Evolutionary conservation across 2,113 vertebrate genomes (phyloP).

Genomic region (Etheostoma spectabile): DNA sequence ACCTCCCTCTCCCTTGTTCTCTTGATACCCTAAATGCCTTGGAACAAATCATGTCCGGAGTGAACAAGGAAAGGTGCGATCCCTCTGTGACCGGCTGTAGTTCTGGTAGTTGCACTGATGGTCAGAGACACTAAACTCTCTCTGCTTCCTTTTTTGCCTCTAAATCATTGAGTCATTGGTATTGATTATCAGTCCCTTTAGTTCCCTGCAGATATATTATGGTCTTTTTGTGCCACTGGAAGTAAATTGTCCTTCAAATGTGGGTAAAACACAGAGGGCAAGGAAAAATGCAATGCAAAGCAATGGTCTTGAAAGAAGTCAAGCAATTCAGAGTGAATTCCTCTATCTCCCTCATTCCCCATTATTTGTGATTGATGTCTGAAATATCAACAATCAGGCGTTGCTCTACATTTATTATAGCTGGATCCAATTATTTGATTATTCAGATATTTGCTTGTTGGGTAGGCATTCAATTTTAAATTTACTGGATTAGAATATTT

Average conservation of each 20-base stretch:
- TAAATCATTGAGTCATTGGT: constrained; percentile 33
- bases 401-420: not conserved
- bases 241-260: constrained; percentile 9
- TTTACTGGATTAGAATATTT: too few species aligned
- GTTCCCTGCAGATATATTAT: constrained; percentile 22
- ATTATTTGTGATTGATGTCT: not conserved
- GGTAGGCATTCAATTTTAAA: too few species aligned
- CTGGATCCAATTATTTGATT: too few species aligned
- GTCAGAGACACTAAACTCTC: not conserved
- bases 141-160: not conserved
- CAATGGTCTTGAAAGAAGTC: not conserved
- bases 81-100: not conserved
- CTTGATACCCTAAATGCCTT: not conserved
- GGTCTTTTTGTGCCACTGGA: constrained; percentile 6
- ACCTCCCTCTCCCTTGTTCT: not conserved
- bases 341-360: not conserved
- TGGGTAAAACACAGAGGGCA: not conserved
- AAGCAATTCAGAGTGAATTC: not conserved
- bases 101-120: not conserved
- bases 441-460: too few species aligned
- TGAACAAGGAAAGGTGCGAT: not conserved
- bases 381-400: not conserved
- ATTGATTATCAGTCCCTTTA: constrained; percentile 34
- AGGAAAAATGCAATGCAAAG: not conserved
- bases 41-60: not conserved